Evolutionary conservation across 2,113 vertebrate species (phyloP).

Genomic region (Syngnathus floridae): DNA sequence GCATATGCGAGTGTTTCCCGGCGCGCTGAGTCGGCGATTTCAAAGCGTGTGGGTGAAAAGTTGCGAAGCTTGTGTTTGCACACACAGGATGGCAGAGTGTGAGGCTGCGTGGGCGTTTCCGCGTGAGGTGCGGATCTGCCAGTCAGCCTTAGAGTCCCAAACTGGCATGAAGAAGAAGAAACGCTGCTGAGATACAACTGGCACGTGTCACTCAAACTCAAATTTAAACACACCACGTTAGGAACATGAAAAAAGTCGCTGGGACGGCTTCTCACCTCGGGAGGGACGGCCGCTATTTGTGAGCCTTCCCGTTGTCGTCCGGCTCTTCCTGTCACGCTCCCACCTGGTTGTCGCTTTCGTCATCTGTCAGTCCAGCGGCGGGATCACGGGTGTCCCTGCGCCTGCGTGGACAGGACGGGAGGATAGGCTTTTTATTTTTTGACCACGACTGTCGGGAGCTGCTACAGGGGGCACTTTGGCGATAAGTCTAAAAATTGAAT

Average conservation of each 20-base stretch:
- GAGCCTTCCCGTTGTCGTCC: not conserved
- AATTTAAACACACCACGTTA: not conserved
- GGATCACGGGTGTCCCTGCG: conserved; percentile 35
- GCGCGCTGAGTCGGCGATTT: too few species aligned
- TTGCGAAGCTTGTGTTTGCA: not conserved
- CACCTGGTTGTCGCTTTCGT: conserved; percentile 11
- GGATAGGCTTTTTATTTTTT: not conserved
- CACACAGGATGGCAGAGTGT: not conserved
- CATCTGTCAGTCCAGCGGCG: conserved; percentile 45
- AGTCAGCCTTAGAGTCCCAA: not conserved
- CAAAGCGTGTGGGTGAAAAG: not conserved
- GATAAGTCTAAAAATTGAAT: too few species aligned
- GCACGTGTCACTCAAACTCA: not conserved
- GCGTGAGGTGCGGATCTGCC: conserved; percentile 14
- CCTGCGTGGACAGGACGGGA: conserved; percentile 20
- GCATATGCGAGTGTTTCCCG: not conserved
- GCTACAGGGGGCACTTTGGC: too few species aligned
- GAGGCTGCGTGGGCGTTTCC: conserved; percentile 23
- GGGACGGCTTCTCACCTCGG: conserved; percentile 18
- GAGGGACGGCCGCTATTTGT: conserved; percentile 22
- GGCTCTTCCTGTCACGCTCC: conserved; percentile 6
- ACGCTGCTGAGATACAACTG: not conserved
- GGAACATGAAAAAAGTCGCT: not conserved
- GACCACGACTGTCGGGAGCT: too few species aligned
- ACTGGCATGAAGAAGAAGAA: too few species aligned